Conservation (phyloP, 2,113 vertebrate genomes). For the Gambusia affinis region DNA sequence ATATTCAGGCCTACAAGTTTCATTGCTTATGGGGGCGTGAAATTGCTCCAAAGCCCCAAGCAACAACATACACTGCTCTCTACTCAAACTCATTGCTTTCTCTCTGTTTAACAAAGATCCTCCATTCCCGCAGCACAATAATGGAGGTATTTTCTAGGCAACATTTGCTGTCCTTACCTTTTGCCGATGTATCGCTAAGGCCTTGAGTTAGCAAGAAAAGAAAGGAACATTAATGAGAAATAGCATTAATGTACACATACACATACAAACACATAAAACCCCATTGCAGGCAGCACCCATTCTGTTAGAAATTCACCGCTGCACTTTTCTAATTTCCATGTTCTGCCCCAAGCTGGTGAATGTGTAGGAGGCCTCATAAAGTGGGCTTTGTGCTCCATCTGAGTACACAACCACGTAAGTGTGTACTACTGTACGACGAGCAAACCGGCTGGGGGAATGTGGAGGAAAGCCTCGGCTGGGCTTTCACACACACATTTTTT, state of each 20-base stretch:
- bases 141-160: slow-evolving; percentile 27
- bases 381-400: slow-evolving; percentile 64
- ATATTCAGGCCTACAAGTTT: slow-evolving; percentile 46
- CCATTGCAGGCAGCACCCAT: background rate
- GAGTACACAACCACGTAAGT: slow-evolving; percentile 50
- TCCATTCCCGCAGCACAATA: slow-evolving; percentile 11
- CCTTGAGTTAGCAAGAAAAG: background rate
- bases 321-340: slow-evolving; percentile 43
- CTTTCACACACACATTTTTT: slow-evolving; percentile 42
- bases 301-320: slow-evolving; percentile 16
- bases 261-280: background rate
- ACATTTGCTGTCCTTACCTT: slow-evolving; percentile 30
- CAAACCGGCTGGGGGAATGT: slow-evolving; percentile 40
- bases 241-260: background rate
- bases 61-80: slow-evolving; percentile 54
- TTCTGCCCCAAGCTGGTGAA: slow-evolving; percentile 48
- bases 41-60: slow-evolving; percentile 77
- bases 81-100: slow-evolving; percentile 51
- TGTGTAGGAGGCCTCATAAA: slow-evolving; percentile 52
- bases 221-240: background rate
- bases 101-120: slow-evolving; percentile 32
- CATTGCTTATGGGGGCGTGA: slow-evolving; percentile 83
- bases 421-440: slow-evolving; percentile 52
- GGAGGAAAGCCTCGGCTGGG: slow-evolving; percentile 74
- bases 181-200: slow-evolving; percentile 56